These are phyloP conservation scores for Cheilosia variabilis DNA, from an alignment of 2,888 invertebrate genomes.

Conservation along the genomic window DNA sequence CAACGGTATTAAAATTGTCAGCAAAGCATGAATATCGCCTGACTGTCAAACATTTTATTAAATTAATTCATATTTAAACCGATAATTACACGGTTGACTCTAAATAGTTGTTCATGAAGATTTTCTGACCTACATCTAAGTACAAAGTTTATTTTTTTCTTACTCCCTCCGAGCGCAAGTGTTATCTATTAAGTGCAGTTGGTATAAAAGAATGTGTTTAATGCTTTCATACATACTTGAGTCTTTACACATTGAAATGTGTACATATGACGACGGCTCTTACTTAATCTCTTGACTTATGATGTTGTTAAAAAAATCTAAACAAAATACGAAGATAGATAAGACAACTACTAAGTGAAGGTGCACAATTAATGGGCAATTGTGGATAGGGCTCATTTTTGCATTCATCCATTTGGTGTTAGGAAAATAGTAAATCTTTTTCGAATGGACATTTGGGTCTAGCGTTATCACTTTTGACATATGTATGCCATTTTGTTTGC, in stretches of 20 bases:
- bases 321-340: conserved; percentile 22
- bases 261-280: conserved; percentile 47
- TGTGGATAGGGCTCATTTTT: conserved; percentile 5
- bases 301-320: conserved; percentile 11
- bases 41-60: neutral
- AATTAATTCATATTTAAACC: neutral
- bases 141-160: neutral
- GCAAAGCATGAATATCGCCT: neutral
- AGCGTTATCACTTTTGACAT: too few species aligned
- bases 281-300: conserved; percentile 44
- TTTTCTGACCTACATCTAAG: conserved; percentile 24
- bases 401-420: conserved; percentile 7
- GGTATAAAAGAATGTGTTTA: conserved; percentile 24
- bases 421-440: neutral
- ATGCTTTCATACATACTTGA: conserved; percentile 34
- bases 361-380: neutral
- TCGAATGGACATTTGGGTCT: neutral
- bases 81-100: neutral
- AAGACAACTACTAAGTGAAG: conserved; percentile 19
- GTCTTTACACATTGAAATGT: conserved; percentile 23
- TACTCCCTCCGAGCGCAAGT: conserved; percentile 1
- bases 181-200: conserved; percentile 34
- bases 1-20: neutral
- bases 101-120: neutral
- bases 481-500: too few species aligned